Evolutionary conservation across 2,113 vertebrate species (phyloP).

Genomic region (Trichomycterus rosablanca): DNA sequence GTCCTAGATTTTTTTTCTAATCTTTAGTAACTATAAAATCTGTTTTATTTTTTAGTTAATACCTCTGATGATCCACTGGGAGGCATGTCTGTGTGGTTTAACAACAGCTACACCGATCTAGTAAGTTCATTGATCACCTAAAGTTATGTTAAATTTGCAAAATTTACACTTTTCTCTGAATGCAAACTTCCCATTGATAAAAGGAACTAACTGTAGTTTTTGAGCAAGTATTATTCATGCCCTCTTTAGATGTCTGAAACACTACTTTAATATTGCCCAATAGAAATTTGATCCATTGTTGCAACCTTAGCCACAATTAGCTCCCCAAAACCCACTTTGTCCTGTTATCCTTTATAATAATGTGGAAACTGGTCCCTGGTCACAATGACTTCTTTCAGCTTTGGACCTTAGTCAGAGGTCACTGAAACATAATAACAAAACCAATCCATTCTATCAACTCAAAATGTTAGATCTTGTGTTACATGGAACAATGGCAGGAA

Average conservation of each 20-base stretch:
- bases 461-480: slow-evolving; percentile 26
- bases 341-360: slow-evolving; percentile 7
- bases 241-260: slow-evolving; percentile 9
- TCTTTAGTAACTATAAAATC: no score
- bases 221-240: not conserved
- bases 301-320: no score
- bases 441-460: no score
- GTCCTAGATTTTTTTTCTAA: no score
- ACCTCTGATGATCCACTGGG: slow-evolving; percentile 58
- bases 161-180: not conserved
- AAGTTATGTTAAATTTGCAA: not conserved
- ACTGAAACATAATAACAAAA: slow-evolving; percentile 39
- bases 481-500: not conserved
- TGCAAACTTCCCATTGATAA: not conserved
- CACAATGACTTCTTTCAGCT: slow-evolving; percentile 35
- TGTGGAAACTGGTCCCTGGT: not conserved
- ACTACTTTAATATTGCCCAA: not conserved
- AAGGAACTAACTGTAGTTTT: not conserved
- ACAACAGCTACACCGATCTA: not conserved
- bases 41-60: slow-evolving; percentile 76
- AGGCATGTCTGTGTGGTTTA: slow-evolving; percentile 48
- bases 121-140: not conserved
- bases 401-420: slow-evolving; percentile 20
- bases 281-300: not conserved
- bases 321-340: not conserved